Evolutionary conservation across 2,888 invertebrate genomes (phyloP), one percentile per base, ranked within the genome.

Genomic region (Bursaphelenchus okinawaensis): DNA sequence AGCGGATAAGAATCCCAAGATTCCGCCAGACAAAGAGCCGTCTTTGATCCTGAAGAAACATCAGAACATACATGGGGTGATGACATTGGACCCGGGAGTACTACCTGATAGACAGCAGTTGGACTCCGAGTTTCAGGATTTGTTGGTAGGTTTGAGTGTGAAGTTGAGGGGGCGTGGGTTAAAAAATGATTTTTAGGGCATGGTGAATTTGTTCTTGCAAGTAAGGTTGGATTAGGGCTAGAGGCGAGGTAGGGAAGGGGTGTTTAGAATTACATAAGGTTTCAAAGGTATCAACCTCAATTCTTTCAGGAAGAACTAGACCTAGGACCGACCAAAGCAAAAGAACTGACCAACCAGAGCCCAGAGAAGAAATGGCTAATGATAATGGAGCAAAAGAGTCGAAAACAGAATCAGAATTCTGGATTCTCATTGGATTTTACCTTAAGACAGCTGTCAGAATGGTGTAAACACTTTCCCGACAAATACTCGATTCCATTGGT

Each of bases 291-390:
- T n/a, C n/a, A n/a, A n/a, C n/a, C n/a, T n/a, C 26, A 3, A 19
- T 20, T 6, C 29, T 22, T 65, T 59, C 51, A 67, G 62, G 64
- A 61, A 58, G 78, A 78, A 54, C 70, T 80, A 20, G 80, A 77
- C 20, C 66, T 80, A n/a, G 71, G 67, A n/a, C 74, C 74, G 23
- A 75, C 75, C 50, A 75, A 78, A 55, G 69, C 75, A 52, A 64
- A 68, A 27, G 75, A 75, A 62, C 69, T 80, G 66, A 65, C 66
- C 23, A 68, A 67, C 19, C 79, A 77, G 52, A 67, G 76, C 9
- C 60, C 67, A 20, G 77, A 78, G 60, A 78, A 77, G 71, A 79
- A 79, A 55, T 72, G 75, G 64, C 66, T 74, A 19, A 69, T 79
- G 65, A 58, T 79, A 56, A 60, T 74, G 52, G 72, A 73, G 40